Base-by-base conservation (phyloP, 2,113 vertebrate species). In the Ginglymostoma cirratum region DNA sequence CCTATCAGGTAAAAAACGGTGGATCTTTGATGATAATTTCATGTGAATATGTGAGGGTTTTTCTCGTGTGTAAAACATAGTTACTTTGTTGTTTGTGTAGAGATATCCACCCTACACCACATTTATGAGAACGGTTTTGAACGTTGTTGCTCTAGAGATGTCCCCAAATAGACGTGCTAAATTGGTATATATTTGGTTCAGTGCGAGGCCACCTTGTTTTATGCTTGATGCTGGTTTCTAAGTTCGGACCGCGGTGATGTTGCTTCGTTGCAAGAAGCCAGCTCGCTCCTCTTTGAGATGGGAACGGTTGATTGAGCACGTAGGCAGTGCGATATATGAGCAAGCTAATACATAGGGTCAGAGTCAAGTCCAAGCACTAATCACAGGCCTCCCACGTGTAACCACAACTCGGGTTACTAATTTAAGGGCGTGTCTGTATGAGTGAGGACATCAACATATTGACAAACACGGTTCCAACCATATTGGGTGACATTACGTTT, bases 1-100 rank as follows among this genome's bases (percentile, higher is more conserved):
- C 98, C 97, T 98, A 98, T 96, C 97, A 98, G 98, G 98, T 98
- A 98, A 98, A 3, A 21, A 23, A 12, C 48, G n/a, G 19, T 61
- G 42, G 48, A 52, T 85, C n/a, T 85, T 42, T 42, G 23, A 52
- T 90, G 52, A 30, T 89, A 12, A 7, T 34, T 87, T 87, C 80
- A 38, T 42, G 14, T 24, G 83, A 48, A 24, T 86, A 27, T 52
- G 83, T 19, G 24, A 15, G 30, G 12, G 27, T 30, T 34, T 30
- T 3, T 90, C 27, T 19, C 6, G 3, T 17, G 83, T 4, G 83
- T 85, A 23, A 21, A 45, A 85, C 78, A 83, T 42, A 45, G 21
- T 48, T 45, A 3, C 78, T 80, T 34, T 80, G 15, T 38, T 38
- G 12, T 21, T 21, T 21, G 38, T 45, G 83, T 61, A 61, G 12